phyloP scores from a whole-genome alignment of 2,113 vertebrate genomes.

The Halcyon senegalensis region DNA sequence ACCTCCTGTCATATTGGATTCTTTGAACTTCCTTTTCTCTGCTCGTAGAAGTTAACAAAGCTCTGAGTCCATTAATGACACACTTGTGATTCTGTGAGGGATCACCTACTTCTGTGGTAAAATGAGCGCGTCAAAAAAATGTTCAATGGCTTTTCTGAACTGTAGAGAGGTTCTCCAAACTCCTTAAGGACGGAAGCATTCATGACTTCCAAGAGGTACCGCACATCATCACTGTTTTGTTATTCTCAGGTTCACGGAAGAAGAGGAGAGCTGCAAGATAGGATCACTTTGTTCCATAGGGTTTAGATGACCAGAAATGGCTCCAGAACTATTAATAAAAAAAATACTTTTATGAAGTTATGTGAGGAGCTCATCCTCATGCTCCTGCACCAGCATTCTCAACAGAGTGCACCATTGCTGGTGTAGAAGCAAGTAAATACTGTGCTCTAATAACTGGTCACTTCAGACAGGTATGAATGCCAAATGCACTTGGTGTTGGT shows the following conservation, averaged over 20 bases:
- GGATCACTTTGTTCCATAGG: not conserved
- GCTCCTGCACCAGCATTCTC: not conserved
- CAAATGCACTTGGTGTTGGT: not conserved
- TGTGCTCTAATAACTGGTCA: not conserved
- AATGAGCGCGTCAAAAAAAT: not conserved
- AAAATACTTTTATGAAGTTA: not conserved
- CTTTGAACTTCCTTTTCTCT: not conserved
- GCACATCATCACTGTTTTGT: not conserved
- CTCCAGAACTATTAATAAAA: not conserved
- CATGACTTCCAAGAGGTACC: not conserved
- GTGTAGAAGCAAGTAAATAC: not conserved
- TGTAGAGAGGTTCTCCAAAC: not conserved
- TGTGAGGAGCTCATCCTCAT: not conserved
- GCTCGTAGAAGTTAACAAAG: not conserved
- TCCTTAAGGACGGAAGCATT: not conserved
- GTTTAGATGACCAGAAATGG: not conserved
- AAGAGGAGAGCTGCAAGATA: not conserved
- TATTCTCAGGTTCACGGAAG: not conserved
- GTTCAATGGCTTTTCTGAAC: not conserved
- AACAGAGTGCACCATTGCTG: not conserved
- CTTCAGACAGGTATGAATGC: not conserved
- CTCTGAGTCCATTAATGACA: not conserved
- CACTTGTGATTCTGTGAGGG: not conserved
- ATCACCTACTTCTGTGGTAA: not conserved
- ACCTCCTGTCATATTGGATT: not conserved